Percentiles rank a stretch among this genome's conserved stretches.
Conservation (phyloP, 2,888 invertebrate genomes). For the Callosobruchus maculatus region DNA sequence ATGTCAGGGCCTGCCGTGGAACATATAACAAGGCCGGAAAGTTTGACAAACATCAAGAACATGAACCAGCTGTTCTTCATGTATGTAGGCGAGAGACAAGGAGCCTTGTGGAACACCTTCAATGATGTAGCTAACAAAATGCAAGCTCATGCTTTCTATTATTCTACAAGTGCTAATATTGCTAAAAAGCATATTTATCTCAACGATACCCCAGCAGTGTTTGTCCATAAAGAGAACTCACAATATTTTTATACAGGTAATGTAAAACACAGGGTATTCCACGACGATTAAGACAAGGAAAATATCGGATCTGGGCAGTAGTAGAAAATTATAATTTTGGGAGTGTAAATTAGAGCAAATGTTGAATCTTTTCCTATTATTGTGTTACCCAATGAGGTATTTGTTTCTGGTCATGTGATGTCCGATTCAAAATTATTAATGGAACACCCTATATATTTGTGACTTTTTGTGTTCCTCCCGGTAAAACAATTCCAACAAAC, state of each 20-base stretch:
- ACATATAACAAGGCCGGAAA: constrained; percentile 72
- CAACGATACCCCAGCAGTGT: constrained; percentile 67
- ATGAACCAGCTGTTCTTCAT: constrained; percentile 83
- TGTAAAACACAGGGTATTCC: not conserved
- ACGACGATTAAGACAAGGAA: no score
- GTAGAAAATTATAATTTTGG: no score
- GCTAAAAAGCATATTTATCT: constrained; percentile 66
- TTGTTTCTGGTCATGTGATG: no score
- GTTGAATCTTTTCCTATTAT: no score
- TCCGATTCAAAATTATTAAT: no score
- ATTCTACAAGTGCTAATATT: constrained; percentile 67
- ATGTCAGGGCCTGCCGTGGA: constrained; percentile 88
- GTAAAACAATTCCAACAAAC: no score
- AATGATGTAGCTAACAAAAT: constrained; percentile 67
- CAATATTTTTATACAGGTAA: constrained; percentile 71
- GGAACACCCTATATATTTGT: no score
- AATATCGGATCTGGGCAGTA: no score
- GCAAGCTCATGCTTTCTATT: constrained; percentile 87
- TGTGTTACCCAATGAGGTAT: no score
- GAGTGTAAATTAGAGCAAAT: no score
- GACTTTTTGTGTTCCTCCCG: no score
- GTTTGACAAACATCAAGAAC: constrained; percentile 72
- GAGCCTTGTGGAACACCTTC: constrained; percentile 70
- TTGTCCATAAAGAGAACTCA: constrained; percentile 82
- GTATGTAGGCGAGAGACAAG: constrained; percentile 76